Evolutionary conservation across 2,113 vertebrate genomes (phyloP).

Genomic region (Amphilophus citrinellus): DNA sequence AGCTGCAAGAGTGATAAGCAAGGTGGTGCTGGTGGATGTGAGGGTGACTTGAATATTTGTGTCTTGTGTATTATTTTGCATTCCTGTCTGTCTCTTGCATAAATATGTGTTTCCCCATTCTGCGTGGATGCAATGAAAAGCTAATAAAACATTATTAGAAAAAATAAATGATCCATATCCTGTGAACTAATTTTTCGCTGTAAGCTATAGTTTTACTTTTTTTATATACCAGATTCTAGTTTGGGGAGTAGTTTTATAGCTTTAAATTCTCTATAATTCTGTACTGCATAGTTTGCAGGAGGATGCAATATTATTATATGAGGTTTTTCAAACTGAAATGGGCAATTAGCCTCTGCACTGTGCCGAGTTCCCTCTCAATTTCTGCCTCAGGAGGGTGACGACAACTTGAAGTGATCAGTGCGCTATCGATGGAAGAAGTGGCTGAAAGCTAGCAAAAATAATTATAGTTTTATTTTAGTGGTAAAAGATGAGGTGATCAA

Average conservation of each 20-base stretch:
- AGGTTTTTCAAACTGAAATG: constrained; percentile 31
- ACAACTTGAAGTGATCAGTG: constrained; percentile 16
- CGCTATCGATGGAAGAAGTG: constrained; percentile 28
- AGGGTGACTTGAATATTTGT: constrained; percentile 8
- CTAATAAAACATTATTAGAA: constrained; percentile 14
- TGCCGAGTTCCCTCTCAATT: constrained; percentile 11
- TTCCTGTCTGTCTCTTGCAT: constrained; percentile 20
- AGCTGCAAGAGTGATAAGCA: background rate
- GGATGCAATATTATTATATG: constrained; percentile 24
- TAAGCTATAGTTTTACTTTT: background rate
- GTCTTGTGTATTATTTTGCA: constrained; percentile 23
- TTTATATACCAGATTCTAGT: background rate
- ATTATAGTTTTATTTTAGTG: constrained; percentile 44
- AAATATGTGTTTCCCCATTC: constrained; percentile 4
- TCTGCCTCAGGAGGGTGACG: constrained; percentile 22
- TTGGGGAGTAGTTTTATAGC: constrained; percentile 2
- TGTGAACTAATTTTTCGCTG: constrained; percentile 7
- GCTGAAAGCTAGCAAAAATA: constrained; percentile 45
- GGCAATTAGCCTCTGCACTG: constrained; percentile 38
- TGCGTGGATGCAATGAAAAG: constrained; percentile 19
- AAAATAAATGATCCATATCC: background rate
- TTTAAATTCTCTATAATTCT: constrained; percentile 16
- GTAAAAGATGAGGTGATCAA: constrained; percentile 47
- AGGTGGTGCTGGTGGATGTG: constrained; percentile 36
- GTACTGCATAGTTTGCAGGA: background rate